phyloP scores from a whole-genome alignment of 2,113 vertebrate species.

The Sylvicapra grimmia region DNA sequence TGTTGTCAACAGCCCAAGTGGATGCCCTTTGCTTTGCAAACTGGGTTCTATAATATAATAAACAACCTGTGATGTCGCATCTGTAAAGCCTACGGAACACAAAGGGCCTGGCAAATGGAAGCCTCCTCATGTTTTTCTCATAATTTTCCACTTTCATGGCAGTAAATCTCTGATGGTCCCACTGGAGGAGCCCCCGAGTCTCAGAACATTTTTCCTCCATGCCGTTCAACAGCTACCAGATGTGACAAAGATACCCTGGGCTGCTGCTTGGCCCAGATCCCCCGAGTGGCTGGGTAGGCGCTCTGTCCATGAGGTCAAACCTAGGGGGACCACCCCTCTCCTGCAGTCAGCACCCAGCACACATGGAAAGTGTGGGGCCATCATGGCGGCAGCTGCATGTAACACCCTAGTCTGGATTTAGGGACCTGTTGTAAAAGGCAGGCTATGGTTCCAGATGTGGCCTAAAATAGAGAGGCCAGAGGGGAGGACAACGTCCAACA shows the following conservation, averaged over 20 bases:
- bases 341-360: accelerated
- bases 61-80: not conserved
- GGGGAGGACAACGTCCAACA: accelerated
- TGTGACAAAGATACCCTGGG: not conserved
- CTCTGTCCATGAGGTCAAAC: not conserved
- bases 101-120: not conserved
- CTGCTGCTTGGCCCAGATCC: not conserved
- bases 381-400: accelerated
- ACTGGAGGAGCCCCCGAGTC: not conserved
- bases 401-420: not conserved
- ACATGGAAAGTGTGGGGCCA: not conserved
- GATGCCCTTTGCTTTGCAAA: not conserved
- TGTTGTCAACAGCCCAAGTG: not conserved
- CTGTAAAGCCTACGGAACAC: not conserved
- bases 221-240: not conserved
- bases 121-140: not conserved
- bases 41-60: not conserved
- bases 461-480: not conserved
- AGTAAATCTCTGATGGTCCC: not conserved
- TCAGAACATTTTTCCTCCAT: not conserved
- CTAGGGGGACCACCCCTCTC: not conserved
- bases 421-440: not conserved
- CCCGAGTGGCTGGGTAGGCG: accelerated
- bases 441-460: not conserved
- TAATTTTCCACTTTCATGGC: not conserved